phyloP scores from a whole-genome alignment of 2,888 invertebrate species.

The Actias luna region DNA sequence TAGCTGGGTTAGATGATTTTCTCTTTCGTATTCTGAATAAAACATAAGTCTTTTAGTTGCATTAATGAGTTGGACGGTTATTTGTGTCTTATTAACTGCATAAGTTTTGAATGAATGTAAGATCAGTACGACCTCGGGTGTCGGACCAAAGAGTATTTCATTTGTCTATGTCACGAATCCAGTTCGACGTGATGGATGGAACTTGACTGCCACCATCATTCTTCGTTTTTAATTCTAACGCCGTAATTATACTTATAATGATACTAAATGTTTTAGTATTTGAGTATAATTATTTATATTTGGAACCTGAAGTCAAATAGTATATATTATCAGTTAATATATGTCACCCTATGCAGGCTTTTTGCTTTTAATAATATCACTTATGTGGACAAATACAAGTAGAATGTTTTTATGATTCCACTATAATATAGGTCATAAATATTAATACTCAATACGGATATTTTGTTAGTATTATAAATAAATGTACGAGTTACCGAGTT shows the following conservation, averaged over 20 bases:
- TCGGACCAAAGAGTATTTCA: slow-evolving; percentile 78
- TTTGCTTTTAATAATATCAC: no score
- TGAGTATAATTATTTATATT: not conserved
- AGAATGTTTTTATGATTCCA: no score
- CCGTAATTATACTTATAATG: slow-evolving; percentile 62
- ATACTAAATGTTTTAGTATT: not conserved
- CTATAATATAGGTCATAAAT: no score
- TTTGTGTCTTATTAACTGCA: slow-evolving; percentile 72
- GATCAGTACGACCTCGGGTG: slow-evolving; percentile 57
- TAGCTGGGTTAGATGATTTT: slow-evolving; percentile 66
- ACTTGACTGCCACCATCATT: slow-evolving; percentile 45
- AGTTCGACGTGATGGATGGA: slow-evolving; percentile 67
- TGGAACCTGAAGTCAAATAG: no score
- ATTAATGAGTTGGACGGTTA: slow-evolving; percentile 65
- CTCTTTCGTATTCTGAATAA: slow-evolving; percentile 66
- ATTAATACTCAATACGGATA: no score
- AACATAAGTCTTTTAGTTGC: slow-evolving; percentile 72
- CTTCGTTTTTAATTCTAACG: slow-evolving; percentile 66
- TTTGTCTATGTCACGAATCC: slow-evolving; percentile 73
- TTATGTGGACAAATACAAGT: no score
- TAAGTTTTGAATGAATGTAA: slow-evolving; percentile 73
- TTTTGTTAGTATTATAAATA: not conserved
- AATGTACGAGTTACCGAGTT: no score
- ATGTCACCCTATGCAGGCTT: no score
- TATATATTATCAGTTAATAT: no score